A percentile compares a stretch with the other conserved stretches of the same genome.
These are phyloP conservation scores for Gallinago stenura DNA, from an alignment of 2,797 vertebrate genomes.

Conservation along the genomic window DNA sequence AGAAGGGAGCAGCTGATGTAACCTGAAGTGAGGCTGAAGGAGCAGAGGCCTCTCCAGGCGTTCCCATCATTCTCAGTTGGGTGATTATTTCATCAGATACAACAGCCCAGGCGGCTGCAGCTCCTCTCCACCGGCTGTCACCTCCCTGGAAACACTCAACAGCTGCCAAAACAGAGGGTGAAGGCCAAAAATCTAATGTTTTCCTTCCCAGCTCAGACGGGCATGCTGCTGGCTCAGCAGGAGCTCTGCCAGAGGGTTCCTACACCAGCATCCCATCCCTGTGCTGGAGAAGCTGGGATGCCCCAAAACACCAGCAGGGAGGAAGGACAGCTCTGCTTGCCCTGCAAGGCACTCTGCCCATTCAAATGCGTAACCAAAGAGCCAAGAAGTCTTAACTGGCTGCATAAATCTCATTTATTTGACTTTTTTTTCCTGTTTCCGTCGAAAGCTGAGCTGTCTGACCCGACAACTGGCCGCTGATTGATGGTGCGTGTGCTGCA, in stretches of 20 bases:
- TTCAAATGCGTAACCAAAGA: accelerated
- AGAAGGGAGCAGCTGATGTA: background rate
- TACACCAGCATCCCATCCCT: accelerated
- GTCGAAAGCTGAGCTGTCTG: background rate
- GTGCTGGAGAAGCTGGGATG: accelerated
- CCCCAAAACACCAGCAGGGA: accelerated
- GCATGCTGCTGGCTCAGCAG: accelerated
- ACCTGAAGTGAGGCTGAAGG: background rate
- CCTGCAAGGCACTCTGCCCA: background rate
- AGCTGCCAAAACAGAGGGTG: background rate
- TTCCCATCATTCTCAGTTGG: background rate
- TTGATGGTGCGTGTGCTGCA: background rate
- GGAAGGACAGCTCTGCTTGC: background rate
- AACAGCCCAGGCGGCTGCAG: background rate
- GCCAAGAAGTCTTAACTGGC: background rate
- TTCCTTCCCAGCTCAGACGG: background rate
- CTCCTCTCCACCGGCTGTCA: background rate
- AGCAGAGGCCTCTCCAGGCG: background rate
- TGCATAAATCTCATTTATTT: background rate
- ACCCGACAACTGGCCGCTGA: background rate
- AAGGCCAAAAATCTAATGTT: background rate
- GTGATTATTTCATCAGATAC: background rate
- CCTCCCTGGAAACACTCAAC: background rate
- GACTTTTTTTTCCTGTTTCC: background rate
- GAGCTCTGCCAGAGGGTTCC: accelerated